phyloP scores from a whole-genome alignment of 2,113 vertebrate species.

The Ptychochromis oligacanthus region DNA sequence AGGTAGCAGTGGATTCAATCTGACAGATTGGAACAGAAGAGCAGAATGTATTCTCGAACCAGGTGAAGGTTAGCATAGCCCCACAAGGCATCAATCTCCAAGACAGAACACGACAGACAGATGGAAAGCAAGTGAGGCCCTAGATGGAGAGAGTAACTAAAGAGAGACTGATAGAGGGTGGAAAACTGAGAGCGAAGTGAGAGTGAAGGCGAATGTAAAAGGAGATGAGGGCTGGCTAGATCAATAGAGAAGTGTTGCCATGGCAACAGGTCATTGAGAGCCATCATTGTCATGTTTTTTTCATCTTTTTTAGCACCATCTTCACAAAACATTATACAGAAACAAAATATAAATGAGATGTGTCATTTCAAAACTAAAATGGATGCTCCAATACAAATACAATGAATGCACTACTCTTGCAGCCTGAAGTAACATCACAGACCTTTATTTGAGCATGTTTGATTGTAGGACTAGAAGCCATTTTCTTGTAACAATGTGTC shows the following conservation, averaged over 20 bases:
- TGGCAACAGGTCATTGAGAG: conserved; percentile 75
- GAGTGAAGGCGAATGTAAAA: conserved; percentile 64
- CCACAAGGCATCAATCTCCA: conserved; percentile 69
- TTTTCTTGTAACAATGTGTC: conserved; percentile 48
- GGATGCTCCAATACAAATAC: not conserved
- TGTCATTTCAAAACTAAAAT: conserved; percentile 37
- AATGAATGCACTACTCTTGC: not conserved
- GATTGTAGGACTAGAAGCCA: conserved; percentile 31
- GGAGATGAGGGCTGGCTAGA: conserved; percentile 65
- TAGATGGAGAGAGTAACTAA: conserved; percentile 57
- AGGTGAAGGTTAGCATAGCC: conserved; percentile 76
- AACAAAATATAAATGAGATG: conserved; percentile 35
- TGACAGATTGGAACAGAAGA: conserved; percentile 75
- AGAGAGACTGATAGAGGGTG: conserved; percentile 57
- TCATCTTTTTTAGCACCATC: not conserved
- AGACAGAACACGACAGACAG: conserved; percentile 62
- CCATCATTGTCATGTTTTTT: conserved; percentile 66
- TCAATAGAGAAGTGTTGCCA: conserved; percentile 77
- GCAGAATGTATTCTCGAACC: conserved; percentile 61
- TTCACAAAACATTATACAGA: conserved; percentile 21
- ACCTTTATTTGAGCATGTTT: conserved; percentile 34
- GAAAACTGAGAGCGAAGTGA: conserved; percentile 54
- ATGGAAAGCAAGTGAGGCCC: conserved; percentile 53
- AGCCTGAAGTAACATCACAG: conserved; percentile 18
- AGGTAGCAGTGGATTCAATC: conserved; percentile 71